Evolutionary conservation across 2,113 vertebrate genomes (phyloP), one percentile per base, ranked within the genome.

Genomic region (Rhombomys opimus): DNA sequence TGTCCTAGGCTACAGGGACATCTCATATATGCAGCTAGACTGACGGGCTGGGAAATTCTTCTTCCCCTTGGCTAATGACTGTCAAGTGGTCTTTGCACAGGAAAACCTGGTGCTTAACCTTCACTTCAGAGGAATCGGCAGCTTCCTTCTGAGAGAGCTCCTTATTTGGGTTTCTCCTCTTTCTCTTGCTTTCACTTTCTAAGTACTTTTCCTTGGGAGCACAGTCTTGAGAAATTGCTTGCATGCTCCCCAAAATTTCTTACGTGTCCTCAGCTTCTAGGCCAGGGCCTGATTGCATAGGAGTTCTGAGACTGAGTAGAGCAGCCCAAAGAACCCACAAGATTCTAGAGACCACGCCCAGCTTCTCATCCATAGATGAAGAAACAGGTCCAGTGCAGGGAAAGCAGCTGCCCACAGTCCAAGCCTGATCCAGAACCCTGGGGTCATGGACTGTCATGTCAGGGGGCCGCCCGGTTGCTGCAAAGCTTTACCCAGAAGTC

Each of bases 1-100:
- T 81, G 87, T 77, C 80, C n/a, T 63, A 54, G 91, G 61, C 90
- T 87, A 46, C 57, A 22, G n/a, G 50, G 46, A 85, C 93, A 80
- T 8, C 76, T 50, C 41, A 6, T 32, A 13, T 35, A 20, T 0
- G 0, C 85, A 95, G 88, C 20, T 61, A 46, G 86, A 52, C 61
- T 23, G 23, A 41, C 67, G 11, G 41, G 54, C 35, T 20, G 59
- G 63, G 87, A 50, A 90, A 73, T 59, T 27, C 14, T n/a, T 52
- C 82, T 89, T 63, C 32, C 27, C 18, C 65, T 73, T 32, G 70
- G 84, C 65, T 87, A 91, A 85, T 57, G 80, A 14, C 85, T 88
- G 63, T 73, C 88, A 89, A 65, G 52, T 52, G 15, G 20, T 32
- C 35, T 73, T 32, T 18, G 86, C 15, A 87, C 54, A 87, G 61